Evolutionary conservation across 2,888 invertebrate species (phyloP), one percentile per base, ranked within the genome.

Genomic region (Megastigmus dorsalis): DNA sequence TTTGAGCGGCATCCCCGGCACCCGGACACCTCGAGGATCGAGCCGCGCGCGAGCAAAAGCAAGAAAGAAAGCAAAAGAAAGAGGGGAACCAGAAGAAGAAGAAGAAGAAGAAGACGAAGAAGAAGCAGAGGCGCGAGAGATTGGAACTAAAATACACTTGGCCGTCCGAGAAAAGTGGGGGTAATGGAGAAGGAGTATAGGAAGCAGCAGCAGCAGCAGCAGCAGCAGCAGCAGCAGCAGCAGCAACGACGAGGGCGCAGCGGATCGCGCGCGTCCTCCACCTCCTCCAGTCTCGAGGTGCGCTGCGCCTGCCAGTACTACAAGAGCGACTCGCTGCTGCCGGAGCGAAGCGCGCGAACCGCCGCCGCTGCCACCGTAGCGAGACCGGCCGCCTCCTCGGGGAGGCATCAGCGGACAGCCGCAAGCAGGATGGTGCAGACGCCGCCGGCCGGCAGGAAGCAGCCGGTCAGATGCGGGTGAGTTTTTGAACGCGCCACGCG

Each of bases 261-360:
- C 60, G 63, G 23, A 9, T 68, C 73, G 23, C 71, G 76, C 26
- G 60, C 73, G 23, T 65, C 68, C 59, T 72, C 76, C 50, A 71
- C 72, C 66, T 73, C 73, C 60, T 70, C 74, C 70, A 74, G 74
- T 33, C 74, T 90, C 90, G 95, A 95, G 87, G 95, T 95, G 77
- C 93, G 95, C 81, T 95, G 95, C 89, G 95, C 91, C 80, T 95
- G 95, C 89, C 95, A 95, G 89, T 95, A 93, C 89, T 95, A 92
- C 89, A 93, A 94, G 90, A 92, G 93, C 87, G 94, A 95, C 88
- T 93, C 93, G 75, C 88, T 95, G 81, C 89, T 95, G 82, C 95
- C 95, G 76, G 95, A 94, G 87, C 91, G 93, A 84, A 89, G 91
- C 70, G 93, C 93, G 86, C 92, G n/a, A n/a, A n/a, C 93, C 78